Conservation (phyloP, 2,888 invertebrate genomes). For the Spilosoma lubricipeda region DNA sequence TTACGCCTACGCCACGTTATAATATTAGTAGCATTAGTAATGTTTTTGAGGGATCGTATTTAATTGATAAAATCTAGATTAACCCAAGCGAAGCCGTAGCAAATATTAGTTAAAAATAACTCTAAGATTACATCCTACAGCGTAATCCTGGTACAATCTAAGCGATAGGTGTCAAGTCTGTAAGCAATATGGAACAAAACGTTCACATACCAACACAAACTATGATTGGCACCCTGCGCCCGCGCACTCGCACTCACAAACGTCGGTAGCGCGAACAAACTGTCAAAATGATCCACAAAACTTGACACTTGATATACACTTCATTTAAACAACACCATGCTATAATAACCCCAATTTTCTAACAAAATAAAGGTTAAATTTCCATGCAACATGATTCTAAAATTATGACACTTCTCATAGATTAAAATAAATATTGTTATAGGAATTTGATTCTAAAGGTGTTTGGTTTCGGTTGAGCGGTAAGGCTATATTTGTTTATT, state of each 20-base stretch:
- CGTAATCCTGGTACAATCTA: conserved; percentile 37
- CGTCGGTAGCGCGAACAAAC: conserved; percentile 78
- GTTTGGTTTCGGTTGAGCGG: conserved; percentile 30
- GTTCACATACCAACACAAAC: conserved; percentile 58
- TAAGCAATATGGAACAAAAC: conserved; percentile 52
- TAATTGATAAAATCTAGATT: background rate
- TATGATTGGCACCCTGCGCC: conserved; percentile 60
- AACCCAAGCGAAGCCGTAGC: background rate
- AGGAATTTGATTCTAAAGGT: conserved; percentile 34
- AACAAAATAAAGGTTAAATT: conserved; percentile 7
- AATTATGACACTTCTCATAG: conserved; percentile 57
- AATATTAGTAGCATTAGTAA: too few relatives aligned
- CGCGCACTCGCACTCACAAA: conserved; percentile 31
- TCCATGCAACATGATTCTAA: background rate
- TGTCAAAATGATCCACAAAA: conserved; percentile 73
- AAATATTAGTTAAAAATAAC: background rate
- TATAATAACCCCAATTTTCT: background rate
- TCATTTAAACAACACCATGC: conserved; percentile 11
- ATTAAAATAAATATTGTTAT: conserved; percentile 27
- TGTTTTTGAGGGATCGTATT: background rate
- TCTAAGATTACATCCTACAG: conserved; percentile 7
- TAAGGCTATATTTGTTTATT: conserved; percentile 46
- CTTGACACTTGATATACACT: conserved; percentile 55
- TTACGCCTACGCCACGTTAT: too few relatives aligned
- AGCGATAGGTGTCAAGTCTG: conserved; percentile 40